Base-by-base conservation (phyloP, 2,113 vertebrate genomes). In the Helogale parvula region DNA sequence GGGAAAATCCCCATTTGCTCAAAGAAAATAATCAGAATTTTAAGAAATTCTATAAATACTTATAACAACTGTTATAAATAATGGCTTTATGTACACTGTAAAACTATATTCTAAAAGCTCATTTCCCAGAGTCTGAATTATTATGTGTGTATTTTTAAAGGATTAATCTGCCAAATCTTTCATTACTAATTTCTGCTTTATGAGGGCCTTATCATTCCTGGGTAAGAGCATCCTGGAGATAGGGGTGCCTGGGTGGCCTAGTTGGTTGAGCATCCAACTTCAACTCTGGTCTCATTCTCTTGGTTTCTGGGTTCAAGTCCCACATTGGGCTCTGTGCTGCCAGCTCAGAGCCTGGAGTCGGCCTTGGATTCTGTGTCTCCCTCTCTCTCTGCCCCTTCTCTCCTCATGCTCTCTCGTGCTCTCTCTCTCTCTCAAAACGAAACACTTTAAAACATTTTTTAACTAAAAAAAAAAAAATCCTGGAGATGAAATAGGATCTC, bases 11-110 rank as follows among this genome's bases (percentile, higher is more conserved):
- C 71, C 71, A 79, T 79, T 93, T 93, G 16, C 41, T 93, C 52
- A 83, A 88, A 92, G 54, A 74, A 88, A 83, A 88, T 72, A 72
- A 87, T 60, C 15, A 89, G 41, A 81, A 76, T 90, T 81, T 74
- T 95, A 91, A 95, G 74, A 87, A 77, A 54, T 83, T 52, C 57
- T 94, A n/a, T 81, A 88, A 31, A 66, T 11, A 57, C 45, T 66
- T 83, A 60, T 38, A 84, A 93, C n/a, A 89, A 85, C 35, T 74
- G 17, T 85, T 90, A 89, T 45, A 90, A 83, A 80, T 63, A 74
- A 65, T 74, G 54, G 66, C 33, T 80, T 90, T 71, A 81, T 25
- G 50, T 11, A 80, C 25, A 57, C 65, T 52, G 12, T 77, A 65
- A 76, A 83, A 87, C 41, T 93, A 27, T 60, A 85, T 90, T 86